Evolutionary conservation across 2,113 vertebrate species (phyloP), one percentile per base, ranked within the genome.

Genomic region (Calyptomena viridis): DNA sequence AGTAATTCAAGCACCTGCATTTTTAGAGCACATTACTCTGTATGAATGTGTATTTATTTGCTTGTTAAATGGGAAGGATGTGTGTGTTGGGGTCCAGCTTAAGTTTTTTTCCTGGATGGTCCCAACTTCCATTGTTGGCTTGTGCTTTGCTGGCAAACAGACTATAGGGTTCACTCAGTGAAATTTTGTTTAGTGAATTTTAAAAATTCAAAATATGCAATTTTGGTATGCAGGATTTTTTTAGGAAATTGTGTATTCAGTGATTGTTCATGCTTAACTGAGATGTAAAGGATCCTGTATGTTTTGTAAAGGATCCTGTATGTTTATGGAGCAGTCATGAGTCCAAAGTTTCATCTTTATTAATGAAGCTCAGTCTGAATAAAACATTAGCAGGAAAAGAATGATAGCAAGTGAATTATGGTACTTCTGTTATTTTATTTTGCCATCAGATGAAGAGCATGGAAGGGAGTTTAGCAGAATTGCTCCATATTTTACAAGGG

Each of bases 281-380:
- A 39, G 13, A 56, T 96, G 87, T 96, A 94, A 96, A 97, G 91
- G 95, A 95, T 60, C 67, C 50, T 96, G 93, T 93, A 47, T 97
- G 86, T 94, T 97, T 92, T 98, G 94, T 98, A 97, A 97, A 97
- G 91, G 95, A 95, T 60, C 67, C 50, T 96, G 93, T 93, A 47
- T 97, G 86, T 94, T 97, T 95, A 96, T 83, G 95, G 94, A 97
- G 92, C 93, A 92, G 83, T 94, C 93, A 72, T 94, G 94, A 98
- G 93, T 97, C 96, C 97, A 91, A 97, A 84, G 94, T 97, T 97
- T 95, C 94, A 87, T 95, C 93, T 95, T 97, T 95, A 88, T 95
- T 95, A 97, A 93, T 93, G 95, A 96, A 92, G 63, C 63, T 97
- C 89, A 88, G 59, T 91, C 86, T 91, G 90, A 96, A 96, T 96